phyloP scores from a whole-genome alignment of 2,888 invertebrate species.

The Agrochola litura region DNA sequence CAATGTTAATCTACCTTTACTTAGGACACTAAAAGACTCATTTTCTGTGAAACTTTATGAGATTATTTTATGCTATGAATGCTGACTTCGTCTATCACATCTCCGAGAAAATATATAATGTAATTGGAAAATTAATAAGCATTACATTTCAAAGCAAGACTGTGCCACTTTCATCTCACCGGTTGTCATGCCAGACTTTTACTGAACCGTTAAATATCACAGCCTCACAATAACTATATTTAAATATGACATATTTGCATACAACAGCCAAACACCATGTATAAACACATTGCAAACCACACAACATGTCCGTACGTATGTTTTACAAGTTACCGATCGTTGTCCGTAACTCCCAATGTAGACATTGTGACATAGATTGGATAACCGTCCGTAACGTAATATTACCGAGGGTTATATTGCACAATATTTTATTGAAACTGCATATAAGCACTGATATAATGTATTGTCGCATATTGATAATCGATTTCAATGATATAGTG shows the following conservation, averaged over 20 bases:
- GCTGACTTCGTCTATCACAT: too few species aligned
- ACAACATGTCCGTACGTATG: constrained; percentile 26
- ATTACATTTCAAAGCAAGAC: too few species aligned
- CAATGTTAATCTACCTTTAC: too few species aligned
- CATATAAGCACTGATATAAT: constrained; percentile 34
- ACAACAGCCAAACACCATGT: constrained; percentile 49
- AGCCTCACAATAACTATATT: not conserved
- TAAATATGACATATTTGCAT: constrained; percentile 48
- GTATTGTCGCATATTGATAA: constrained; percentile 29
- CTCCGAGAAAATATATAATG: too few species aligned
- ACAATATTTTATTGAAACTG: constrained; percentile 32
- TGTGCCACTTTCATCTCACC: not conserved
- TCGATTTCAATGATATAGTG: constrained; percentile 42
- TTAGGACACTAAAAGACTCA: too few species aligned
- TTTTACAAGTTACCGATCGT: constrained; percentile 36
- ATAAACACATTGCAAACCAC: constrained; percentile 30
- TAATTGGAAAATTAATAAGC: too few species aligned
- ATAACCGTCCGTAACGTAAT: constrained; percentile 48
- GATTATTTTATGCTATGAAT: too few species aligned
- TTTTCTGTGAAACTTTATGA: too few species aligned
- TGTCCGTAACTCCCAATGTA: constrained; percentile 36
- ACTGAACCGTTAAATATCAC: constrained; percentile 33
- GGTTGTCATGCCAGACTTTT: not conserved
- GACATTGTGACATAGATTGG: constrained; percentile 54
- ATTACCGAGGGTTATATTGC: constrained; percentile 35